Base-by-base conservation (phyloP, 1,140 invertebrate species). In the Drosophila ambigua region DNA sequence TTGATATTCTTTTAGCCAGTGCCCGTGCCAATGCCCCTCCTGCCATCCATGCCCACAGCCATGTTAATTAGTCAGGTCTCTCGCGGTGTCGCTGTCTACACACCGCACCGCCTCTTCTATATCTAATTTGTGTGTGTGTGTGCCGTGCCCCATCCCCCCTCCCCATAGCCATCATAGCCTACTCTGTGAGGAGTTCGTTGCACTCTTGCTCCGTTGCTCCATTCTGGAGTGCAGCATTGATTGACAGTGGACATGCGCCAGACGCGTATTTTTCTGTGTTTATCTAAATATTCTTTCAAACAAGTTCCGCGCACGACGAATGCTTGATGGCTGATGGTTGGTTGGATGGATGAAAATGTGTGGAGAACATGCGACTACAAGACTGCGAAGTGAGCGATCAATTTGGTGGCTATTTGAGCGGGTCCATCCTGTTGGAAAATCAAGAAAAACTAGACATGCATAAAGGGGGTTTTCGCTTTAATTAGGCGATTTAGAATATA, bases 231-330 rank as follows among this genome's bases (percentile, higher is more conserved):
- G 81, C 77, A 84, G 73, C 82, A 87, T 84, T 84, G 81, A 84
- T 84, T 84, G 81, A 84, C 81, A 87, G 77, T 87, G 82, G 79
- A 83, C 79, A 83, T 79, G 69, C 72, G 81, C 60, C 51, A 49
- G 48, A 46, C 61, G 67, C 72, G 64, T 39, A 39, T 39, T 39
- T 71, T 51, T 72, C 51, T 62, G 64, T 66, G 63, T 73, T 63
- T 59, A 59, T 72, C 61, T 58, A 44, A 64, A 52, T 62, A 71
- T 64, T 80, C 43, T 49, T 66, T 69, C 43, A 74, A 72, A 72
- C 72, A 66, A 65, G 61, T 74, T 74, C 39, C 71, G 58, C 43
- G 46, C 46, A 13, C 26, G 6, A 24, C 23, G 23, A 4, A 28
- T 28, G 26, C 5, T 7, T 28, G 20, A 20, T 20, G 26, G 26